A percentile compares a stretch with the other conserved stretches of the same genome.
phyloP scores from a whole-genome alignment of 2,113 vertebrate genomes.

The Anguilla japonica region DNA sequence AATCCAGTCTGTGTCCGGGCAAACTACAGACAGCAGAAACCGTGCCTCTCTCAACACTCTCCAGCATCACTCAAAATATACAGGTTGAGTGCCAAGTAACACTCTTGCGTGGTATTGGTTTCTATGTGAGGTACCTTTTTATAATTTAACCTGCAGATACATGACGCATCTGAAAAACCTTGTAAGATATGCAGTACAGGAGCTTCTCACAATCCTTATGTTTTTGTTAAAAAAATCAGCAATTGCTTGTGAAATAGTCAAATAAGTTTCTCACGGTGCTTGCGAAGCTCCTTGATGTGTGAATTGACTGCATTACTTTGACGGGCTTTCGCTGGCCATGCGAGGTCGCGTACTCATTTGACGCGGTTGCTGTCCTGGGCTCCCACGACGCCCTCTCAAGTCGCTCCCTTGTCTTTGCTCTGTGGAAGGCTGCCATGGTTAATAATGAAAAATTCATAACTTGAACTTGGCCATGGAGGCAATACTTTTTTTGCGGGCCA shows the following conservation, averaged over 20 bases:
- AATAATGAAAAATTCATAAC: neutral
- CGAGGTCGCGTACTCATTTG: neutral
- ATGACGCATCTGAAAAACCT: neutral
- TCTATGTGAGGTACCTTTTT: neutral
- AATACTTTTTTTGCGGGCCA: neutral
- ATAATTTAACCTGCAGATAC: neutral
- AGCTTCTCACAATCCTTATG: neutral
- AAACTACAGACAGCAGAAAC: neutral
- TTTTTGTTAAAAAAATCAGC: neutral
- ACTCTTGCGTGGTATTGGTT: neutral
- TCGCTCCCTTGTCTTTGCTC: too few relatives aligned
- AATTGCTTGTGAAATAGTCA: neutral
- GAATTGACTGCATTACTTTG: neutral
- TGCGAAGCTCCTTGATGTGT: neutral
- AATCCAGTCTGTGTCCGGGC: neutral
- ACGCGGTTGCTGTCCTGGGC: neutral
- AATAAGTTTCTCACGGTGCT: neutral
- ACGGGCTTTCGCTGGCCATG: neutral
- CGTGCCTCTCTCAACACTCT: neutral
- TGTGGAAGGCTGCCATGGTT: slow-evolving; percentile 6
- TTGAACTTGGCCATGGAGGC: neutral
- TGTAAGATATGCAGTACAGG: neutral
- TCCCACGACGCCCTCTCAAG: neutral
- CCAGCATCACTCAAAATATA: neutral
- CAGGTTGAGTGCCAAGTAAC: neutral